Evolutionary conservation across 2,797 vertebrate species (phyloP).

Genomic region (Oophaga sylvatica): DNA sequence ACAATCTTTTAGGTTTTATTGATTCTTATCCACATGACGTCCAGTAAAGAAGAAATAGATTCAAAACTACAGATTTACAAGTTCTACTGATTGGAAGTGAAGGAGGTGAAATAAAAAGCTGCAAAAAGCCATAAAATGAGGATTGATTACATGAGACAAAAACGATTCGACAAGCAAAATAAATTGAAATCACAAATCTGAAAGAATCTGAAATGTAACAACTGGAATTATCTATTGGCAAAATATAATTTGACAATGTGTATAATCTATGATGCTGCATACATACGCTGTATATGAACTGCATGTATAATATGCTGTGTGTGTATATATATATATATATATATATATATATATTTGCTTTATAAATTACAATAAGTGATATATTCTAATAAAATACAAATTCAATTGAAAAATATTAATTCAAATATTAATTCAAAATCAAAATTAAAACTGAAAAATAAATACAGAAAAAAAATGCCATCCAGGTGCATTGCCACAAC

Average conservation of each 20-base stretch:
- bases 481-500: too few species aligned
- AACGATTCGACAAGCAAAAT: not conserved
- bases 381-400: too few species aligned
- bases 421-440: too few species aligned
- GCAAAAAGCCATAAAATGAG: slow-evolving; percentile 10
- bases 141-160: not conserved
- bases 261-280: not conserved
- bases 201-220: not conserved
- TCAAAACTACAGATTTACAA: slow-evolving; percentile 4
- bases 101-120: not conserved
- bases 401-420: too few species aligned
- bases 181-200: not conserved
- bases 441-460: too few species aligned
- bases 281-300: too few species aligned
- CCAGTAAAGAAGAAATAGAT: not conserved
- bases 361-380: too few species aligned
- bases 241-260: not conserved
- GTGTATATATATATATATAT: not conserved
- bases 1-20: not conserved
- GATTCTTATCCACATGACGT: not conserved
- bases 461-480: too few species aligned
- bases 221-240: not conserved
- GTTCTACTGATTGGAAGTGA: slow-evolving; percentile 13
- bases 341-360: not conserved
- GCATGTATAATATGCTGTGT: not conserved